Base-by-base conservation (phyloP, 2,888 invertebrate genomes). In the Pyrgus malvae region DNA sequence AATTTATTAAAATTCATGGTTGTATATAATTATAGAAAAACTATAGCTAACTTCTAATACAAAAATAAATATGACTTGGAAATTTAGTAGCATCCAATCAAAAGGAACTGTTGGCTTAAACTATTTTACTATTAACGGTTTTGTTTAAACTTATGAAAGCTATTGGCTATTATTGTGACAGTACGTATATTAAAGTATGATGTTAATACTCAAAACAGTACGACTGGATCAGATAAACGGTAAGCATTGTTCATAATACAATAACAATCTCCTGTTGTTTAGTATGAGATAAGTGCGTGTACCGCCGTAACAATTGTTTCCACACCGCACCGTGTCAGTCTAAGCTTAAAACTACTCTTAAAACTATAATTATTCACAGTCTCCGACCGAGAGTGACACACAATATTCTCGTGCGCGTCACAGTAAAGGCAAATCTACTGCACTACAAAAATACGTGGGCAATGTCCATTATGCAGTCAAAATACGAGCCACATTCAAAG, bases 371-470 rank as follows among this genome's bases (percentile, higher is more conserved):
- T 84, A 82, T 87, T 82, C 83, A 87, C 89, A 87, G 88, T 85
- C 80, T 78, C 76, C 70, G 77, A 75, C 76, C 78, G 78, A 79
- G 77, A 78, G 76, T 78, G 76, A 75, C 77, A 77, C 69, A 72
- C 70, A 64, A 64, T 65, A 63, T 65, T 58, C 65, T 67, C 70
- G 68, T 72, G 72, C 72, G 72, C 67, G 71, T 79, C 74, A 76
- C 80, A 78, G 78, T 79, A 77, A 84, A 85, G 83, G 84, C 84
- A 78, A 81, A 74, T 76, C 80, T 81, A 82, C 84, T 83, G 82
- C 80, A 73, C 86, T 88, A 88, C 80, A 85, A 87, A 87, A 88
- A 89, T 89, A 90, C 87, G 89, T 90, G 89, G 89, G 89, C 89
- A 89, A 89, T 88, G 83, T 88, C 82, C 82, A 81, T 81, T 68